phyloP scores from a whole-genome alignment of 2,113 vertebrate species.

The Trogon melanurus region DNA sequence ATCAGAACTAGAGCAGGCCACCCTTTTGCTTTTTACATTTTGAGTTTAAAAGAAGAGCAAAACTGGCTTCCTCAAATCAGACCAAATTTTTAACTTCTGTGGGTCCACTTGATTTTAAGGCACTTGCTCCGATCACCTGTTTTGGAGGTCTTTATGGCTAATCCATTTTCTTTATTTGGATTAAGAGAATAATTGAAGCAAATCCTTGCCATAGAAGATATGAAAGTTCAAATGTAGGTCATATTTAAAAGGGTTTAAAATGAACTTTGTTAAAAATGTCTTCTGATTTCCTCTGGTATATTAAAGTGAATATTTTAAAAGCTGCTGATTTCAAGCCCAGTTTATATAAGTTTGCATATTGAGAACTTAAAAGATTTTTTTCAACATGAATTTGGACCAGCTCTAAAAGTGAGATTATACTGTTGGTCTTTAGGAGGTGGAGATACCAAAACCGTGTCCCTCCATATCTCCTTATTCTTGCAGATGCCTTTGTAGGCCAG shows the following conservation, averaged over 20 bases:
- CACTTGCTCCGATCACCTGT: neutral
- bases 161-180: constrained; percentile 27
- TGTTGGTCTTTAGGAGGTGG: neutral
- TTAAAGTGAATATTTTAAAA: constrained; percentile 42
- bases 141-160: constrained; percentile 39
- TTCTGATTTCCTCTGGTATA: constrained; percentile 47
- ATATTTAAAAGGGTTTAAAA: constrained; percentile 48
- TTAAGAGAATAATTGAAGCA: constrained; percentile 63
- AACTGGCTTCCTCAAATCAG: neutral
- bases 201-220: constrained; percentile 30
- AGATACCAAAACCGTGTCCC: neutral
- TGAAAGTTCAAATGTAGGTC: constrained; percentile 41
- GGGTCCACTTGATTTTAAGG: neutral
- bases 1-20: neutral
- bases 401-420: neutral
- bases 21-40: neutral
- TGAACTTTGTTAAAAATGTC: constrained; percentile 50
- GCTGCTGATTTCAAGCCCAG: constrained; percentile 23
- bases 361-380: neutral
- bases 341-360: neutral
- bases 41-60: neutral
- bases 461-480: neutral
- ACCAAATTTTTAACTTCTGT: neutral
- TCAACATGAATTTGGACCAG: neutral
- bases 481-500: neutral